Conservation (phyloP, 2,797 vertebrate genomes). For the Leptatherina wallacei region DNA sequence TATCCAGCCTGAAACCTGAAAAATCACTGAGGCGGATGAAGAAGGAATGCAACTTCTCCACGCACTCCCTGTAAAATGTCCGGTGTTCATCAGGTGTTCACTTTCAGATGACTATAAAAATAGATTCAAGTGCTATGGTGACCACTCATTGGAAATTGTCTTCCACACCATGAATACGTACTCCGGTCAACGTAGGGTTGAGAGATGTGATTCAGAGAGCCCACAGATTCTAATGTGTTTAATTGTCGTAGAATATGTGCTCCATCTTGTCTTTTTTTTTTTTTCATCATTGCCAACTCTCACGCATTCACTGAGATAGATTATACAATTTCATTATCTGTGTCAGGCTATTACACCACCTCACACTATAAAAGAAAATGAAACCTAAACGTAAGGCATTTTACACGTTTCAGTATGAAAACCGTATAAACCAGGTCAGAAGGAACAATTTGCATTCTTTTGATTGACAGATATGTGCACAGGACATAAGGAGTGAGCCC, state of each 20-base stretch:
- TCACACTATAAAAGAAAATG: neutral
- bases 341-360: neutral
- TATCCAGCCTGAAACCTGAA: no score
- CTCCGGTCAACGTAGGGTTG: conserved; percentile 18
- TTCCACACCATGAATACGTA: conserved; percentile 7
- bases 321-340: neutral
- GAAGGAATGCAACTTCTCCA: neutral
- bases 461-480: neutral
- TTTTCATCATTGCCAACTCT: conserved; percentile 7
- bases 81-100: neutral
- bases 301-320: neutral
- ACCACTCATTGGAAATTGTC: conserved; percentile 42
- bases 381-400: neutral
- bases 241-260: conserved; percentile 47
- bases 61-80: neutral
- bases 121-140: conserved; percentile 39
- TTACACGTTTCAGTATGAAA: neutral
- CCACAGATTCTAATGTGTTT: conserved; percentile 40
- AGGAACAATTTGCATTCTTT: neutral
- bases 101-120: neutral
- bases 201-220: conserved; percentile 18
- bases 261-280: neutral
- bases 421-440: neutral
- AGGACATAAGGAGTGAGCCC: no score
- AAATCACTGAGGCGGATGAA: no score